These are phyloP conservation scores for Pissodes strobi DNA, from an alignment of 1,140 invertebrate species.

Conservation along the genomic window DNA sequence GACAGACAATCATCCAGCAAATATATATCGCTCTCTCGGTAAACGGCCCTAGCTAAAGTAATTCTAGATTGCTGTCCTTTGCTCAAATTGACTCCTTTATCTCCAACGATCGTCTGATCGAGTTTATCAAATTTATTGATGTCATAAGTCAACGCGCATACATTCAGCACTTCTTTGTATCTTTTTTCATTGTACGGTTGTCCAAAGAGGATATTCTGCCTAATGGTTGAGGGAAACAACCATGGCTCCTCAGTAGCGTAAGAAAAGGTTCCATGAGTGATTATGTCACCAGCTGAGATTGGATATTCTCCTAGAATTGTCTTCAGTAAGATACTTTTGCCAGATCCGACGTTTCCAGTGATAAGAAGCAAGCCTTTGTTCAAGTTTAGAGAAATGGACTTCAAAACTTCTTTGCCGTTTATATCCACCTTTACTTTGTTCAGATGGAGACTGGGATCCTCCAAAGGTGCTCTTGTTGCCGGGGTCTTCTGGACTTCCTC, in stretches of 20 bases:
- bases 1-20: constrained; percentile 83
- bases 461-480: neutral
- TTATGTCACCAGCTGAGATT: constrained; percentile 52
- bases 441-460: constrained; percentile 19
- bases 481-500: constrained; percentile 27
- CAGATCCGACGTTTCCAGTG: constrained; percentile 72
- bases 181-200: constrained; percentile 52
- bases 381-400: constrained; percentile 62
- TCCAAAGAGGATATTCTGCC: constrained; percentile 71
- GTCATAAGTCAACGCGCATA: constrained; percentile 70
- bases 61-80: constrained; percentile 91
- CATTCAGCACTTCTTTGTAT: constrained; percentile 68
- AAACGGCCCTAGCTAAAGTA: constrained; percentile 81
- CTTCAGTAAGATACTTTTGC: constrained; percentile 83
- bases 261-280: constrained; percentile 59
- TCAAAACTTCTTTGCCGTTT: constrained; percentile 58
- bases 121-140: constrained; percentile 69
- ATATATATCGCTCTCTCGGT: constrained; percentile 78
- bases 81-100: constrained; percentile 81
- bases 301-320: constrained; percentile 79
- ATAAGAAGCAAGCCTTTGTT: constrained; percentile 64
- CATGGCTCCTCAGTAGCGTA: constrained; percentile 68
- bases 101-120: constrained; percentile 80
- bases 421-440: constrained; percentile 32
- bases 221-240: constrained; percentile 58